Evolutionary conservation across 2,113 vertebrate species (phyloP).

Genomic region (Microcebus griseorufus): DNA sequence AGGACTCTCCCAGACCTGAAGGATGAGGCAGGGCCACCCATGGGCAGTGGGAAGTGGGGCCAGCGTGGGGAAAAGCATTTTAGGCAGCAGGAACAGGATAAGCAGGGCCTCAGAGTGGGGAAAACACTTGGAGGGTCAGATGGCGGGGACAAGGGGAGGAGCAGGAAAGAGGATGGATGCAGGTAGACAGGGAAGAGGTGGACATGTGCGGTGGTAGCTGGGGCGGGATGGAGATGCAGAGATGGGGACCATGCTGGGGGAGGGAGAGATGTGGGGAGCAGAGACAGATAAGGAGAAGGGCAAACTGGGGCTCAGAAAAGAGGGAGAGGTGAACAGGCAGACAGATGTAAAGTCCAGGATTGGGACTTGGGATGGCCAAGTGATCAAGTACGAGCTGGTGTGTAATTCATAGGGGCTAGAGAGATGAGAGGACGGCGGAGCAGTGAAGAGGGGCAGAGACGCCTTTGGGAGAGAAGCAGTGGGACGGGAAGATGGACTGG

Average conservation of each 20-base stretch:
- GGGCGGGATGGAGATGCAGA: neutral
- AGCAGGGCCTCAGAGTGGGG: neutral
- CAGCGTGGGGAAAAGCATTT: neutral
- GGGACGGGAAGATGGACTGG: neutral
- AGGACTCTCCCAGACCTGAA: neutral
- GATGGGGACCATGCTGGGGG: neutral
- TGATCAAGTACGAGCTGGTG: neutral
- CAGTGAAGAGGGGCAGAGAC: neutral
- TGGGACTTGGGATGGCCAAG: neutral
- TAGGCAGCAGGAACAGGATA: neutral
- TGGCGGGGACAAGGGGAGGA: neutral
- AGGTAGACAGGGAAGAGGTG: neutral
- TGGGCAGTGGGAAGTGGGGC: neutral
- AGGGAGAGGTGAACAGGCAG: neutral
- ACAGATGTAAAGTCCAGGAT: neutral
- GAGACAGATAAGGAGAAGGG: neutral
- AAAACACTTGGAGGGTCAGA: neutral
- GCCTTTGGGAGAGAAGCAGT: neutral
- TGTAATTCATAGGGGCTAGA: neutral
- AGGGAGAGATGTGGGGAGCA: neutral
- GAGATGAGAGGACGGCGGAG: slow-evolving; percentile 49
- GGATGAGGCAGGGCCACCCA: neutral
- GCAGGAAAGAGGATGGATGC: neutral
- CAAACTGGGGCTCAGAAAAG: neutral
- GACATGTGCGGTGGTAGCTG: neutral